These are phyloP conservation scores for Merluccius polli DNA, from an alignment of 2,797 vertebrate genomes.

Conservation along the genomic window DNA sequence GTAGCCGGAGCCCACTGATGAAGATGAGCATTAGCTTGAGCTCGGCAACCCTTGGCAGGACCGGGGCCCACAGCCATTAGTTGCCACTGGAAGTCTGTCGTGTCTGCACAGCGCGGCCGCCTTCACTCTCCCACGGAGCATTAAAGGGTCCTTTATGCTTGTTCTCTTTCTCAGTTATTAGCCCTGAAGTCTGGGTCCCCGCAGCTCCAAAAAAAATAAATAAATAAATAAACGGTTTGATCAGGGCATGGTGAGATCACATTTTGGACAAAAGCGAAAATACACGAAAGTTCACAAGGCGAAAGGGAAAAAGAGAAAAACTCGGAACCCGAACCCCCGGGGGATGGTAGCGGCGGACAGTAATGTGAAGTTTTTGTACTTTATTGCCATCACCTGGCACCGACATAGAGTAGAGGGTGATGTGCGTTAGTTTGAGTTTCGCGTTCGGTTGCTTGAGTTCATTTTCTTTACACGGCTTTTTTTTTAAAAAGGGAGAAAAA, in stretches of 20 bases:
- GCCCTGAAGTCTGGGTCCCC: neutral
- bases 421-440: neutral
- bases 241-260: neutral
- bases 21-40: constrained; percentile 26
- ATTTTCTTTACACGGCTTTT: neutral
- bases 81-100: constrained; percentile 28
- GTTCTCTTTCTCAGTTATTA: constrained; percentile 4
- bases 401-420: neutral
- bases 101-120: constrained; percentile 24
- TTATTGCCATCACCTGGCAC: neutral
- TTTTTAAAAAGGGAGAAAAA: neutral
- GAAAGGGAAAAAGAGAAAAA: too few species aligned
- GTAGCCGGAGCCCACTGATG: constrained; percentile 7
- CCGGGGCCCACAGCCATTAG: constrained; percentile 29
- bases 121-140: constrained; percentile 29
- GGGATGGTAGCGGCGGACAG: too few species aligned
- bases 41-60: constrained; percentile 17
- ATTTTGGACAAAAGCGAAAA: neutral
- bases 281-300: too few species aligned
- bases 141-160: constrained; percentile 24
- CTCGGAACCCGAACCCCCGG: too few species aligned
- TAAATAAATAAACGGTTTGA: neutral
- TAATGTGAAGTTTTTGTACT: neutral
- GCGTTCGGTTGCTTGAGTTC: neutral
- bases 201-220: neutral